phyloP scores from a whole-genome alignment of 2,113 vertebrate species.

The Vireo altiloquus region DNA sequence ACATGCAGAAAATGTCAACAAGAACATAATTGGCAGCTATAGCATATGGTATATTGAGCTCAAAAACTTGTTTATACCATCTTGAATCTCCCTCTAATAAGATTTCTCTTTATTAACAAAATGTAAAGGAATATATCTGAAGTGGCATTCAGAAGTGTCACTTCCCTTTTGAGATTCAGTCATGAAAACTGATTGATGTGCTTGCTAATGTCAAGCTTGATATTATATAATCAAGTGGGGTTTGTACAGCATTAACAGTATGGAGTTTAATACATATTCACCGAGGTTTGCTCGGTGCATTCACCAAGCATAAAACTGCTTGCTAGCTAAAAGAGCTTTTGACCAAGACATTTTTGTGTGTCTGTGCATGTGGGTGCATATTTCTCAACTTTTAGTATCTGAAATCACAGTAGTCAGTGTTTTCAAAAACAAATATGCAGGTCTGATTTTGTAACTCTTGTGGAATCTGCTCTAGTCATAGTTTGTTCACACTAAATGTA shows the following conservation, averaged over 20 bases:
- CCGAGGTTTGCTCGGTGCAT: too few species aligned
- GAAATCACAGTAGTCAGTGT: neutral
- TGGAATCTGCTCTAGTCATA: neutral
- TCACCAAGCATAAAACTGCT: neutral
- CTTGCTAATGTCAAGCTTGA: neutral
- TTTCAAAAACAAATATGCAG: neutral
- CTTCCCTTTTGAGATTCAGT: neutral
- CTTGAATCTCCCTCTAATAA: slow-evolving; percentile 26
- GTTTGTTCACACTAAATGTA: neutral
- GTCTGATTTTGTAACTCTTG: neutral
- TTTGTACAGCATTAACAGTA: neutral
- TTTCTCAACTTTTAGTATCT: neutral
- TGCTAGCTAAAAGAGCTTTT: neutral
- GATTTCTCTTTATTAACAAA: slow-evolving; percentile 11
- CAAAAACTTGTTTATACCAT: slow-evolving; percentile 25
- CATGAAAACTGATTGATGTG: neutral
- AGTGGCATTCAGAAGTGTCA: neutral
- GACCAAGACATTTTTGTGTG: neutral
- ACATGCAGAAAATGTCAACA: slow-evolving; percentile 56
- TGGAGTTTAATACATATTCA: neutral
- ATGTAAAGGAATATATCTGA: neutral
- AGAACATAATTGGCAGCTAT: slow-evolving; percentile 39
- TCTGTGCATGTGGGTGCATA: neutral
- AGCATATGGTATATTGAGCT: slow-evolving; percentile 50
- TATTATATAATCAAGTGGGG: neutral